Percentiles rank a stretch among this genome's conserved stretches.
These are phyloP conservation scores for Formicarius rufipectus DNA, from an alignment of 2,113 vertebrate genomes.

Conservation along the genomic window DNA sequence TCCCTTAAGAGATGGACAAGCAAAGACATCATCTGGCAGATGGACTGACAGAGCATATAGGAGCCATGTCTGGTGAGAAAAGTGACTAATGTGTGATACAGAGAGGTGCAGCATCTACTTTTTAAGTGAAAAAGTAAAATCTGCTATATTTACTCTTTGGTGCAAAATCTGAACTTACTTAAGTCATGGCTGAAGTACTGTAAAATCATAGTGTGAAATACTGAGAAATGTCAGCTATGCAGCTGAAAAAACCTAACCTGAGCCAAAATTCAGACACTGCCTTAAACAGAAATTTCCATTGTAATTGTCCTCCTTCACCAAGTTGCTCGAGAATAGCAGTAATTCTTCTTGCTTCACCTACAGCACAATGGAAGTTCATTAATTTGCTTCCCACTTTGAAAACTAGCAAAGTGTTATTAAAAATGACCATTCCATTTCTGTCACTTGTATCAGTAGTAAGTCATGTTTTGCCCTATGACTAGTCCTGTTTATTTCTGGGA, in stretches of 20 bases:
- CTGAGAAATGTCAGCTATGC: not conserved
- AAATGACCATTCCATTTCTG: not conserved
- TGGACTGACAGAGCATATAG: not conserved
- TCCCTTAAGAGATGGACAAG: not conserved
- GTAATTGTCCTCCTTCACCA: not conserved
- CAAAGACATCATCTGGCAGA: not conserved
- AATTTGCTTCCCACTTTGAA: not conserved
- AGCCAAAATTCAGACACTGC: not conserved
- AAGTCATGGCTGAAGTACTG: not conserved
- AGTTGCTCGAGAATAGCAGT: not conserved
- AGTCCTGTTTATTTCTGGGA: conserved; percentile 33
- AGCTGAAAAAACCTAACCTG: not conserved
- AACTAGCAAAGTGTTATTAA: not conserved
- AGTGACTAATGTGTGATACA: not conserved
- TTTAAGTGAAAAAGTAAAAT: not conserved
- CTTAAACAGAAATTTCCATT: not conserved
- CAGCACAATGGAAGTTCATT: not conserved
- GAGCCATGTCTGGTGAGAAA: not conserved
- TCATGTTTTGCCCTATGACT: conserved; percentile 38
- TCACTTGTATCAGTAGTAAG: not conserved
- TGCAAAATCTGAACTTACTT: conserved; percentile 8
- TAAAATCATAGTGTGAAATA: conserved; percentile 1
- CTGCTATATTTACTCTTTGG: conserved; percentile 1
- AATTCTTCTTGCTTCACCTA: not conserved
- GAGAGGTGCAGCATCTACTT: not conserved